Conservation (phyloP, 2,797 vertebrate genomes). For the Benthosema pterotum region DNA sequence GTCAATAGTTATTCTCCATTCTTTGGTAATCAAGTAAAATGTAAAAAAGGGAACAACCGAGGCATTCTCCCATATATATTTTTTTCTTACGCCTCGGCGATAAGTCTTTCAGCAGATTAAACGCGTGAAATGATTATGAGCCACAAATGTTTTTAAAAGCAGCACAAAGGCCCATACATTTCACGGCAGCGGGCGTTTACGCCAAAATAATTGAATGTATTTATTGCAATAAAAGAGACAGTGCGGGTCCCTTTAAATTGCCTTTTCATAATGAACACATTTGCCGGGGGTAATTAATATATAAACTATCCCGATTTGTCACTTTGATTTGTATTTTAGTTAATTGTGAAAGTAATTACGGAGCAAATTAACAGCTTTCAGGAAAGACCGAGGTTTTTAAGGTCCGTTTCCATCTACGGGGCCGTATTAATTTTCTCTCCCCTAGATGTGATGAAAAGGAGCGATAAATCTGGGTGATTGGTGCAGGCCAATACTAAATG, state of each 20-base stretch:
- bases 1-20: too few relatives aligned
- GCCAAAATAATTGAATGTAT: constrained; percentile 69
- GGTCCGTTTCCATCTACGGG: constrained; percentile 90
- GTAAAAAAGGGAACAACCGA: too few relatives aligned
- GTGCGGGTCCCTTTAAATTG: constrained; percentile 86
- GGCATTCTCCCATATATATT: too few relatives aligned
- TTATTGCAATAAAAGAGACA: constrained; percentile 93
- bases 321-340: constrained; percentile 99
- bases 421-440: constrained; percentile 95
- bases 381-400: constrained; percentile 89
- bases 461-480: constrained; percentile 98
- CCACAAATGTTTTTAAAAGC: constrained; percentile 64
- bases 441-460: constrained; percentile 96
- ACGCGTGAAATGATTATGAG: constrained; percentile 56
- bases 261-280: constrained; percentile 98
- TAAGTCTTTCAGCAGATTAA: constrained; percentile 37
- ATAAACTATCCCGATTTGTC: constrained; percentile 98
- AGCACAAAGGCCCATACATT: constrained; percentile 51
- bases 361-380: constrained; percentile 96
- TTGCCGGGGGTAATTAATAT: constrained; percentile 95
- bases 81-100: constrained; percentile 15
- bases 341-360: constrained; percentile 99
- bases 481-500: constrained; percentile 97
- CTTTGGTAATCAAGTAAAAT: too few relatives aligned
- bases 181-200: constrained; percentile 49